Evolutionary conservation across 1,140 invertebrate species (phyloP).

Genomic region (Ridgeia piscesae): DNA sequence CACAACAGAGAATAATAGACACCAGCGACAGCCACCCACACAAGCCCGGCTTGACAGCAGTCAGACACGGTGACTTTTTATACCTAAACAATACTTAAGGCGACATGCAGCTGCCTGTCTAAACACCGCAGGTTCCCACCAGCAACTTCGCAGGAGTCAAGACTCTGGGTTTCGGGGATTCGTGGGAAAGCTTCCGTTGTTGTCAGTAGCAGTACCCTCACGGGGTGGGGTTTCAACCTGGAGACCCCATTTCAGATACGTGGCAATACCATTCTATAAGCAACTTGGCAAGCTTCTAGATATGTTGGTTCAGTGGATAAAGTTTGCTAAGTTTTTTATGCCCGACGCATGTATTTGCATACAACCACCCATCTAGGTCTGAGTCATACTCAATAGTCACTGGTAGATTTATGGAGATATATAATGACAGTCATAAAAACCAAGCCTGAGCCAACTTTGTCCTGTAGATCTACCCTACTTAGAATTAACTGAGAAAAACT

Average conservation of each 20-base stretch:
- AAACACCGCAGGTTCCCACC: background rate
- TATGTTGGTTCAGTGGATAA: background rate
- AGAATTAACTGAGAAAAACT: too few relatives aligned
- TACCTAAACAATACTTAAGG: background rate
- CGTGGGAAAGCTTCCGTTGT: background rate
- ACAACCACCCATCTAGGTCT: background rate
- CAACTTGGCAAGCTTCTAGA: background rate
- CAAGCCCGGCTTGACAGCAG: too few relatives aligned
- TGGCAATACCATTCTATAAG: background rate
- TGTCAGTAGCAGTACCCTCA: background rate
- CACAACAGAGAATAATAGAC: too few relatives aligned
- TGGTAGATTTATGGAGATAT: too few relatives aligned
- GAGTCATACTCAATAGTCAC: too few relatives aligned
- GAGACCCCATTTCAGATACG: background rate
- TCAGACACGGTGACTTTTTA: too few relatives aligned
- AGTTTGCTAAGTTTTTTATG: background rate
- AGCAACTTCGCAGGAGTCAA: background rate
- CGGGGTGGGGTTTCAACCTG: background rate
- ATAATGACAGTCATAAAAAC: too few relatives aligned
- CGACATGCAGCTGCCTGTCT: background rate
- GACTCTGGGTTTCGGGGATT: background rate
- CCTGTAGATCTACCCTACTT: background rate
- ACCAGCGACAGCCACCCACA: too few relatives aligned
- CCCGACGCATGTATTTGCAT: background rate
- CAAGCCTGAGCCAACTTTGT: too few relatives aligned